Percentiles rank a stretch among this genome's conserved stretches.
Conservation (phyloP, 1,140 invertebrate genomes). For the Zophobas morio region DNA sequence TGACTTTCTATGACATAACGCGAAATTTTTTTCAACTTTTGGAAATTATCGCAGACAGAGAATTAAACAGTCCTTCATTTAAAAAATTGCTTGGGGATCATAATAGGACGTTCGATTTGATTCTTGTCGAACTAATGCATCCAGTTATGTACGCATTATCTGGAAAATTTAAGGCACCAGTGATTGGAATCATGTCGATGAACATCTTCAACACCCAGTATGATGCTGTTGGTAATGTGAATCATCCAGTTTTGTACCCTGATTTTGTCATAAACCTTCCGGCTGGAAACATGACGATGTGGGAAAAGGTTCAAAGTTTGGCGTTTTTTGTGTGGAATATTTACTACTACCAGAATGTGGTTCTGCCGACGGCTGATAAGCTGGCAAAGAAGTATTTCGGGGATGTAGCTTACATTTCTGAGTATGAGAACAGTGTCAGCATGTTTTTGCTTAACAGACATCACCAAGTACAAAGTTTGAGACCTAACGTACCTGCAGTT, state of each 20-base stretch:
- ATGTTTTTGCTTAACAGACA: slow-evolving; percentile 56
- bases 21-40: not conserved
- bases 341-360: not conserved
- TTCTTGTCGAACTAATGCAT: slow-evolving; percentile 57
- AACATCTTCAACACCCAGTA: not conserved
- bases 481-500: not conserved
- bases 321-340: not conserved
- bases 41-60: not conserved
- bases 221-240: not conserved
- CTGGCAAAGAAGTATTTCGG: slow-evolving; percentile 66
- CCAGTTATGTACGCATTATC: slow-evolving; percentile 53
- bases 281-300: not conserved
- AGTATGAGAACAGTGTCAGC: slow-evolving; percentile 57
- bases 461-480: slow-evolving; percentile 49
- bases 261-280: not conserved
- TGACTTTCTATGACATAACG: too few species aligned
- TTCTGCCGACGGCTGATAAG: not conserved
- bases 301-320: not conserved
- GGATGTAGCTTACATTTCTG: slow-evolving; percentile 56
- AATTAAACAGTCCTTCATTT: not conserved
- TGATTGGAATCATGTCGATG: slow-evolving; percentile 55
- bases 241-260: too few species aligned
- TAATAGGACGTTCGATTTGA: slow-evolving; percentile 60
- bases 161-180: slow-evolving; percentile 59
- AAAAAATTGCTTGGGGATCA: not conserved